Conservation (phyloP, 2,888 invertebrate species). For the Stenichneumon culpator region DNA sequence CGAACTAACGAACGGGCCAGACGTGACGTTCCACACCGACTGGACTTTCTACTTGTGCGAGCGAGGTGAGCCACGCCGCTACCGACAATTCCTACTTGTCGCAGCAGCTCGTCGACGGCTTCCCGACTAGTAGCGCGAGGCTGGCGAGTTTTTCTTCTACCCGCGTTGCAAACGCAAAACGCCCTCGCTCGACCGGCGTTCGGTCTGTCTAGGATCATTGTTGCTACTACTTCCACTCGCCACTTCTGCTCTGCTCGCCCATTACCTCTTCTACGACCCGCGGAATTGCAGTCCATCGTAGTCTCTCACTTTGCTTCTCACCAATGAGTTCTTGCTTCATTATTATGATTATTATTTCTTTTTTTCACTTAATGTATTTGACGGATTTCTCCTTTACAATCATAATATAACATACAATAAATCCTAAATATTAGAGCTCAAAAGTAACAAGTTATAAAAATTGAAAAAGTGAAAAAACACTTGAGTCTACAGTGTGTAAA, state of each 20-base stretch:
- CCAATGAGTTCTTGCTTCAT: not conserved
- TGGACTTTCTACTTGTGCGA: slow-evolving; percentile 54
- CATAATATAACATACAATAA: too few species aligned
- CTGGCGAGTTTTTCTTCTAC: slow-evolving; percentile 6
- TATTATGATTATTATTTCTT: too few species aligned
- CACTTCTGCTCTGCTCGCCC: not conserved
- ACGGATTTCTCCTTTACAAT: too few species aligned
- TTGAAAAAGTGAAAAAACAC: too few species aligned
- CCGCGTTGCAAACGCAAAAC: not conserved
- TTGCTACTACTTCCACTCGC: not conserved
- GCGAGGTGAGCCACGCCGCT: slow-evolving; percentile 13
- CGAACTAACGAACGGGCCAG: slow-evolving; percentile 20
- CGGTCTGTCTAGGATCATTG: not conserved
- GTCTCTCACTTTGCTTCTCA: not conserved
- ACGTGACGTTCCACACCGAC: slow-evolving; percentile 18
- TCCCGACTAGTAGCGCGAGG: not conserved
- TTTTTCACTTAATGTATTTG: too few species aligned
- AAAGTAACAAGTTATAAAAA: too few species aligned
- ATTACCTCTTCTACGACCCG: not conserved
- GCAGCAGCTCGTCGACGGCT: not conserved
- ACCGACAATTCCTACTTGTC: slow-evolving; percentile 46
- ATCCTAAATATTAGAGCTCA: too few species aligned
- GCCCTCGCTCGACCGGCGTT: not conserved
- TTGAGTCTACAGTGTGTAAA: too few species aligned
- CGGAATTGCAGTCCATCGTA: not conserved